phyloP scores from a whole-genome alignment of 92 coral and sea anemone genomes.

The Palythoa heliodiscus region DNA sequence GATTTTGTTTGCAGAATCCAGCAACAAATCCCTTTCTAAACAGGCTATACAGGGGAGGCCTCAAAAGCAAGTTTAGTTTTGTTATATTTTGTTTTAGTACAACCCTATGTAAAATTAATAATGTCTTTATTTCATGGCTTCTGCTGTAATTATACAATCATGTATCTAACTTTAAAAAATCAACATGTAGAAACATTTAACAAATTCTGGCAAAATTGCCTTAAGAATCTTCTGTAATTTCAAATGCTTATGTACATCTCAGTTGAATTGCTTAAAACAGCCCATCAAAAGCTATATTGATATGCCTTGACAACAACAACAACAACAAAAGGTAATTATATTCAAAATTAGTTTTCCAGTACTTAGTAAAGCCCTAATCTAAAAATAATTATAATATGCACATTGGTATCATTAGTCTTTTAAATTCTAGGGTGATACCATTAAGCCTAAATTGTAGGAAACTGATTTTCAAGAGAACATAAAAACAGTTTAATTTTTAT shows the following conservation, averaged over 20 bases:
- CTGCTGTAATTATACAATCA: neutral
- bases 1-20: neutral
- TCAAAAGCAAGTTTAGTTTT: neutral
- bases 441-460: no score
- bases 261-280: neutral
- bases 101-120: no score
- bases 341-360: no score
- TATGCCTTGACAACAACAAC: neutral
- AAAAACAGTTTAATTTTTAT: no score
- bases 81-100: no score
- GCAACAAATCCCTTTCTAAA: neutral
- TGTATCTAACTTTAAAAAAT: neutral
- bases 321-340: neutral
- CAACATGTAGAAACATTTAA: neutral
- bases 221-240: neutral
- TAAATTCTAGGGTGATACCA: no score
- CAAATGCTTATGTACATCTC: neutral
- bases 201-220: neutral
- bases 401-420: no score
- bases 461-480: no score
- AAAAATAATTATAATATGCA: no score
- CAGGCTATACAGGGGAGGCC: neutral
- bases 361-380: no score
- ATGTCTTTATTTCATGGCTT: neutral
- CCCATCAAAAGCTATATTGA: neutral